phyloP scores from a whole-genome alignment of 1,140 invertebrate genomes.

The Listronotus oregonensis region DNA sequence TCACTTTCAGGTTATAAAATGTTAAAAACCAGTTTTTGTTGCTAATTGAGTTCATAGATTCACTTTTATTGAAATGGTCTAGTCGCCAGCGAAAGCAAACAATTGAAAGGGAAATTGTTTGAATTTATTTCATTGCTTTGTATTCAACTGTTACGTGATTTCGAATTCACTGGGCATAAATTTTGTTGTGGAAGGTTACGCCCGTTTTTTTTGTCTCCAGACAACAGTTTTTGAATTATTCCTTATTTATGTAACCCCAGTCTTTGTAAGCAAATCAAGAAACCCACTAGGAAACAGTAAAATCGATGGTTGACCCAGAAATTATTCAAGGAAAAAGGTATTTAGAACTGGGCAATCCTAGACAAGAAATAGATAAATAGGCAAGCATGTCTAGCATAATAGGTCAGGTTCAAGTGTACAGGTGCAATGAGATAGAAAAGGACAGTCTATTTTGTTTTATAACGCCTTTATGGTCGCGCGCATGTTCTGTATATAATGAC shows the following conservation, averaged over 20 bases:
- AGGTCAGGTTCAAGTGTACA: constrained; percentile 55
- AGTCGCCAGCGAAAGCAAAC: constrained; percentile 42
- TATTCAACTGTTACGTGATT: background rate
- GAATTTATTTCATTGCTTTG: background rate
- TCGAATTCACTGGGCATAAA: background rate
- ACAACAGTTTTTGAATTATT: background rate
- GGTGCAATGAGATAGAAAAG: constrained; percentile 45
- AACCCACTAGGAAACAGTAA: background rate
- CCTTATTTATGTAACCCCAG: background rate
- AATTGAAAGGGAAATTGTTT: constrained; percentile 43
- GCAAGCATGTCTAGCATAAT: constrained; percentile 42
- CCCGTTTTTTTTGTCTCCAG: background rate
- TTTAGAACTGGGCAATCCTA: constrained; percentile 46
- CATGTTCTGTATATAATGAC: constrained; percentile 3
- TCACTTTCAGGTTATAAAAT: constrained; percentile 45
- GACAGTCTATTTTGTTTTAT: constrained; percentile 25
- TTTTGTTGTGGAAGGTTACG: background rate
- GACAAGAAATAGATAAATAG: constrained; percentile 37
- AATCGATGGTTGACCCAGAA: constrained; percentile 13
- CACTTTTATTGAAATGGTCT: constrained; percentile 44
- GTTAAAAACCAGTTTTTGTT: constrained; percentile 41
- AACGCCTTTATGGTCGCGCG: constrained; percentile 38
- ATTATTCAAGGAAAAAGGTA: constrained; percentile 8
- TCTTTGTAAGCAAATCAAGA: background rate
- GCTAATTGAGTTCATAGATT: constrained; percentile 40